Conservation (phyloP, 2,797 vertebrate genomes). For the Neostethus bicornis region DNA sequence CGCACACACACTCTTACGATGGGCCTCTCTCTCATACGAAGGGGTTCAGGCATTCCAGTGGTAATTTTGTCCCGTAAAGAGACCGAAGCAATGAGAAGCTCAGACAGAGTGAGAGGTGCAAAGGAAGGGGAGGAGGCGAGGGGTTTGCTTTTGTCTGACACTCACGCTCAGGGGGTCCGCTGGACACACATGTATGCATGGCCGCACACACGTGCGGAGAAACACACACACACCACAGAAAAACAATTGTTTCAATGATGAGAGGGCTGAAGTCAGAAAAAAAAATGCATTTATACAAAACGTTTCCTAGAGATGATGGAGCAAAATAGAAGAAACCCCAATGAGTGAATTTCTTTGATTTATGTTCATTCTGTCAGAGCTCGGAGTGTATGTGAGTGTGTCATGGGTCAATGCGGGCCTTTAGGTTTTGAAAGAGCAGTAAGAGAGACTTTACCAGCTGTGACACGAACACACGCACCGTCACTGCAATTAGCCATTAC, state of each 20-base stretch:
- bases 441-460: slow-evolving; percentile 71
- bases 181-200: slow-evolving; percentile 63
- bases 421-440: slow-evolving; percentile 73
- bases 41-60: slow-evolving; percentile 84
- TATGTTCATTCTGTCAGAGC: slow-evolving; percentile 59
- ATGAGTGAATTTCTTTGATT: slow-evolving; percentile 69
- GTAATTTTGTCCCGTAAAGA: slow-evolving; percentile 93
- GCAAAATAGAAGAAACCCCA: slow-evolving; percentile 25
- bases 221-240: slow-evolving; percentile 1
- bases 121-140: slow-evolving; percentile 48
- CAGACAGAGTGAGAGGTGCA: slow-evolving; percentile 43
- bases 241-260: slow-evolving; percentile 8
- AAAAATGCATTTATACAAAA: slow-evolving; percentile 26
- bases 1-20: slow-evolving; percentile 78
- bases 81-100: slow-evolving; percentile 53
- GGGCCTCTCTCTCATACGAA: slow-evolving; percentile 85
- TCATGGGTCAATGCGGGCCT: slow-evolving; percentile 65
- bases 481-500: slow-evolving; percentile 71
- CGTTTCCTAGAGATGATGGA: slow-evolving; percentile 18
- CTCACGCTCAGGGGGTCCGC: slow-evolving; percentile 69
- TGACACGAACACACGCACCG: slow-evolving; percentile 48
- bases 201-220: slow-evolving; percentile 40
- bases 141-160: slow-evolving; percentile 79
- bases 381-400: slow-evolving; percentile 33
- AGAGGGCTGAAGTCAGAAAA: slow-evolving; percentile 25